These are phyloP conservation scores for Trematocara macrostoma DNA, from an alignment of 2,113 vertebrate genomes.

Conservation along the genomic window DNA sequence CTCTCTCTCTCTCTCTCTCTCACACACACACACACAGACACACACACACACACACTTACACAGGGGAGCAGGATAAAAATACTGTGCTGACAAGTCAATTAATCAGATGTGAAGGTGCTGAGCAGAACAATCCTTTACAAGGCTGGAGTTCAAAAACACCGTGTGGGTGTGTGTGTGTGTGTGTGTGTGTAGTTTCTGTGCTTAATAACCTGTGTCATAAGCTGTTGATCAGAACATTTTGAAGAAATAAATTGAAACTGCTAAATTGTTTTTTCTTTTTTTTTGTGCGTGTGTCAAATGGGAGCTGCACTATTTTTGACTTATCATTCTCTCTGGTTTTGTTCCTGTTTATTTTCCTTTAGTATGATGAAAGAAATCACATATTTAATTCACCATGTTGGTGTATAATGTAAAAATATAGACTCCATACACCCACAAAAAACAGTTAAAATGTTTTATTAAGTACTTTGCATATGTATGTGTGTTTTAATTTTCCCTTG, in stretches of 20 bases:
- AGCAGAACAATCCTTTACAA: constrained; percentile 74
- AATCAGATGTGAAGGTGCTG: constrained; percentile 82
- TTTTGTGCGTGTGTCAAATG: not conserved
- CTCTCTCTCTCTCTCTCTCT: not conserved
- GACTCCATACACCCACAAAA: not conserved
- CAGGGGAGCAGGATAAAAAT: constrained; percentile 79
- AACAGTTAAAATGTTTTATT: not conserved
- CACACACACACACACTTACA: constrained; percentile 26
- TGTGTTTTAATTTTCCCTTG: not conserved
- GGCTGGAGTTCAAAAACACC: constrained; percentile 63
- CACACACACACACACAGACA: not conserved
- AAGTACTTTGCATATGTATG: not conserved
- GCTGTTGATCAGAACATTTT: constrained; percentile 55
- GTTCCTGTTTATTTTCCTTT: not conserved
- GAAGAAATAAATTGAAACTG: constrained; percentile 7
- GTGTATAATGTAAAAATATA: not conserved
- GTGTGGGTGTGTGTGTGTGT: not conserved
- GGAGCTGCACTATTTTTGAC: not conserved
- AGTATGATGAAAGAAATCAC: not conserved
- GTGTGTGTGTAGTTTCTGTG: not conserved
- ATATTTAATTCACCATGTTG: not conserved
- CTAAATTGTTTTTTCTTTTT: not conserved
- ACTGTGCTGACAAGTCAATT: constrained; percentile 84
- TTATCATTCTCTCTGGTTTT: not conserved
- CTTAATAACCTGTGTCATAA: constrained; percentile 55